phyloP scores from a whole-genome alignment of 2,797 vertebrate species.

The Australoheros facetus region DNA sequence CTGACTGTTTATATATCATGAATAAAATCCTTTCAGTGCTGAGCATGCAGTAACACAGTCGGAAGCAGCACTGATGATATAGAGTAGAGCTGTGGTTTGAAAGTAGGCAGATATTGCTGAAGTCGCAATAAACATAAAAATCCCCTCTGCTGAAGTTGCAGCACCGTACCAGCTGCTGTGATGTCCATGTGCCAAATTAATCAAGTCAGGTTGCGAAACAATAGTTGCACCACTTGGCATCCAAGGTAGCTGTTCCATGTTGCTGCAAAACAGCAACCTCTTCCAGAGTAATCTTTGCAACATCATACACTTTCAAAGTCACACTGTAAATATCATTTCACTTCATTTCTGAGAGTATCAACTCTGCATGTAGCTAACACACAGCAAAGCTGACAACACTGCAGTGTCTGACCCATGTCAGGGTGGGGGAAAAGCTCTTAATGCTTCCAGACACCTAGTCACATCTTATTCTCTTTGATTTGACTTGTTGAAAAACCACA shows the following conservation, averaged over 20 bases:
- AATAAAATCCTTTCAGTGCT: background rate
- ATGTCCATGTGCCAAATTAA: background rate
- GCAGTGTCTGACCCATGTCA: constrained; percentile 9
- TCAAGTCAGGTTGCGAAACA: background rate
- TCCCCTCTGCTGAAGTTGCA: background rate
- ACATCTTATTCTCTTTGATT: constrained; percentile 19
- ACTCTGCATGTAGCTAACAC: background rate
- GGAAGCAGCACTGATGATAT: background rate
- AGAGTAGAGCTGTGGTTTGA: background rate
- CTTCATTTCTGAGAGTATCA: background rate
- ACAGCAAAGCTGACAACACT: background rate
- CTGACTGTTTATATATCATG: background rate
- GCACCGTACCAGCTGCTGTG: background rate
- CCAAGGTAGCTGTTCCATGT: background rate
- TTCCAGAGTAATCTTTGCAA: background rate
- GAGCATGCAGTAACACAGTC: background rate
- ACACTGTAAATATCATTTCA: background rate
- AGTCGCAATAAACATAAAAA: background rate
- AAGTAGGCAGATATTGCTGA: background rate
- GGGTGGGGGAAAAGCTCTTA: constrained; percentile 7
- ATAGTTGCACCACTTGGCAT: background rate
- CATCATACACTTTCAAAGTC: background rate
- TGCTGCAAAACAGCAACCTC: background rate
- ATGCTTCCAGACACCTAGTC: constrained; percentile 29
- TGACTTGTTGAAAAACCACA: background rate